Conservation (phyloP, 2,113 vertebrate species). For the Halichoeres trimaculatus region DNA sequence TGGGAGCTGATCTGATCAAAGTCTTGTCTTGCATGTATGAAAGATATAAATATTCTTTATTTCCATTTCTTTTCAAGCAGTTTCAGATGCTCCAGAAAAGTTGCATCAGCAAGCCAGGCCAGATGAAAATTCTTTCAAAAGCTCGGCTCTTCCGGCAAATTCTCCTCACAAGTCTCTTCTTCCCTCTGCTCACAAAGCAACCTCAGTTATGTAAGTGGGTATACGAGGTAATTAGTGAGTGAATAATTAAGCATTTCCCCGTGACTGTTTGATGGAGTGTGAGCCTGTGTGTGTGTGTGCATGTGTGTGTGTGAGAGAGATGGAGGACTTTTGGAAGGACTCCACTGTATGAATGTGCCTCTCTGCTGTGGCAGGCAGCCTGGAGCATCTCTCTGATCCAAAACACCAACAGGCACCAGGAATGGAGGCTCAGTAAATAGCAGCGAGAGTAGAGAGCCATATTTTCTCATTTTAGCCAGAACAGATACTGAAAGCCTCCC, state of each 20-base stretch:
- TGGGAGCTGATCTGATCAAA: background rate
- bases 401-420: conserved; percentile 55
- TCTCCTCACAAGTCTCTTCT: conserved; percentile 51
- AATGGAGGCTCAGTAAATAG: conserved; percentile 39
- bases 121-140: conserved; percentile 62
- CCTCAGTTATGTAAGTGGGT: conserved; percentile 70
- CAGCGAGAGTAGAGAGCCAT: conserved; percentile 27
- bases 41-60: conserved; percentile 36
- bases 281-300: conserved; percentile 13
- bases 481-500: conserved; percentile 53
- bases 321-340: conserved; percentile 72
- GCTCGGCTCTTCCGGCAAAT: conserved; percentile 47
- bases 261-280: conserved; percentile 64
- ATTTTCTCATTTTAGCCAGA: conserved; percentile 41
- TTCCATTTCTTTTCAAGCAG: conserved; percentile 39
- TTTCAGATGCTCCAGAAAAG: conserved; percentile 71
- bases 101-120: conserved; percentile 70
- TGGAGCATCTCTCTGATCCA: conserved; percentile 55
- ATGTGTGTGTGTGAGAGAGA: conserved; percentile 22
- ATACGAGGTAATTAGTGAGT: conserved; percentile 69
- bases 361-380: conserved; percentile 60
- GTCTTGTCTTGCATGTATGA: conserved; percentile 8
- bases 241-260: conserved; percentile 74
- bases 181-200: conserved; percentile 59
- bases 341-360: conserved; percentile 66